A percentile compares a stretch with the other conserved stretches of the same genome.
Evolutionary conservation across 1,140 invertebrate species (phyloP).

Genomic region (Penaeus chinensis): DNA sequence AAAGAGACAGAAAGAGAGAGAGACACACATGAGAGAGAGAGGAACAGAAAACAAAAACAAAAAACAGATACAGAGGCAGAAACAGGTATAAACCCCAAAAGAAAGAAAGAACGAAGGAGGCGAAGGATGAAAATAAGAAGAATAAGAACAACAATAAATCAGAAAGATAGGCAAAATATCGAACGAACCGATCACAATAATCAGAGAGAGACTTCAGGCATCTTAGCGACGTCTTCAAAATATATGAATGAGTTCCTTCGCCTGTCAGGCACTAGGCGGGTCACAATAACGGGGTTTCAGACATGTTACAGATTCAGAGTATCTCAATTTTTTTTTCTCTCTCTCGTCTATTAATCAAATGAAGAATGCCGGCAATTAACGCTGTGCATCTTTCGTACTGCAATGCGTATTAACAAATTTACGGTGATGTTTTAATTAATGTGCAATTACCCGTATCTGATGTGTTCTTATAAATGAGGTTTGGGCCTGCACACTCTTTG

Average conservation of each 20-base stretch:
- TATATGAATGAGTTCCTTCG: too few species aligned
- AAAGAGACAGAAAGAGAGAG: not conserved
- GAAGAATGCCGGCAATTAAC: constrained; percentile 6
- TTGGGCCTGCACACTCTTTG: not conserved
- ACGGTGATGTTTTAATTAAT: constrained; percentile 29
- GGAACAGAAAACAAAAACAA: not conserved
- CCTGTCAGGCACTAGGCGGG: too few species aligned
- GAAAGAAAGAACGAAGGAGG: not conserved
- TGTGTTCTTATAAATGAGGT: constrained; percentile 11
- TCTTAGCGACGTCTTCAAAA: not conserved
- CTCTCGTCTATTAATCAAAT: constrained; percentile 9
- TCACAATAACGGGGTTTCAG: too few species aligned
- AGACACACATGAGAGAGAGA: not conserved
- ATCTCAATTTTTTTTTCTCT: not conserved
- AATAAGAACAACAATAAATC: not conserved
- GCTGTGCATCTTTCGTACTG: not conserved
- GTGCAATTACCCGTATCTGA: constrained; percentile 31
- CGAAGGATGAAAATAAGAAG: not conserved
- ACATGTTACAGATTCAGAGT: too few species aligned
- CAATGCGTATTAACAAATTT: constrained; percentile 18
- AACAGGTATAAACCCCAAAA: not conserved
- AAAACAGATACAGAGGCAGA: too few species aligned
- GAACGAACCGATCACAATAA: not conserved
- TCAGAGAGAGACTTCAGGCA: not conserved
- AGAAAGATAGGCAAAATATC: not conserved